Evolutionary conservation across 2,113 vertebrate species (phyloP).

Genomic region (sheep (Ovis aries)): ARS-UI_Ramb_v3.0 NC_056066.1:58909501-58910000

Average conservation of each 20-base stretch:
- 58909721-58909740: not conserved
- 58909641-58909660: not conserved
- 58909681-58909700: not conserved
- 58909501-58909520: not conserved
- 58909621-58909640: rapidly evolving
- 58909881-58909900: not conserved
- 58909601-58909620: not conserved
- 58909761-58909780: not conserved
- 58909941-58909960: not conserved
- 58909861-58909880: not conserved
- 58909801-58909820: not conserved
- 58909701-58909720: rapidly evolving
- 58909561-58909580: not conserved
- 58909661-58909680: too few species aligned
- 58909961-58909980: not conserved
- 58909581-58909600: not conserved
- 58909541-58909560: not conserved
- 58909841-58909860: not conserved
- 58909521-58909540: not conserved
- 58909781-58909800: not conserved
- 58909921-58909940: not conserved
- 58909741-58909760: not conserved
- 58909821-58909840: not conserved
- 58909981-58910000: not conserved
- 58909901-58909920: not conserved